A percentile compares a stretch with the other conserved stretches of the same genome.
Conservation (phyloP, 2,888 invertebrate genomes). For the Amphimallon solstitiale region DNA sequence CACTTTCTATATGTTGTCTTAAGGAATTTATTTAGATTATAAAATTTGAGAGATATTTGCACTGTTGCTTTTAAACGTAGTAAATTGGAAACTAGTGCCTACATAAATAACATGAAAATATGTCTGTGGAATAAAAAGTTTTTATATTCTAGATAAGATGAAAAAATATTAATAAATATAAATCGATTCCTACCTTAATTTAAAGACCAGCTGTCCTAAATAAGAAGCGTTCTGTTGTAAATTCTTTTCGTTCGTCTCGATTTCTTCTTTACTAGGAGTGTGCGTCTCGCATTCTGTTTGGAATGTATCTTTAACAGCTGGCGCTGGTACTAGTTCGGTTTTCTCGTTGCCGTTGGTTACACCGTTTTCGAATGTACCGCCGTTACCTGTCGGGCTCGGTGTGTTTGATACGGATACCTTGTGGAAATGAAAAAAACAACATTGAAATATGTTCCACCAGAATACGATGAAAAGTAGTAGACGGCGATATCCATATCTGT, state of each 20-base stretch:
- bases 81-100: too few relatives aligned
- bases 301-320: slow-evolving; percentile 61
- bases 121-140: too few relatives aligned
- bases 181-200: slow-evolving; percentile 71
- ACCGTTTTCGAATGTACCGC: slow-evolving; percentile 58
- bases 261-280: slow-evolving; percentile 67
- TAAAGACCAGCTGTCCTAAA: slow-evolving; percentile 90
- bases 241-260: slow-evolving; percentile 70
- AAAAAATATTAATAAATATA: too few relatives aligned
- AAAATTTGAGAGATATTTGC: too few relatives aligned
- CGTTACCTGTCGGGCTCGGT: slow-evolving; percentile 59
- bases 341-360: slow-evolving; percentile 52
- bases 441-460: too few relatives aligned
- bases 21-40: too few relatives aligned
- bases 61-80: too few relatives aligned
- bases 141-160: too few relatives aligned
- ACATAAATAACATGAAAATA: too few relatives aligned
- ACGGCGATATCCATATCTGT: too few relatives aligned
- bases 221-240: slow-evolving; percentile 71
- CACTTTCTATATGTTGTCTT: too few relatives aligned
- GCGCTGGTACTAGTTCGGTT: slow-evolving; percentile 53
- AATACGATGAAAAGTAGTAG: too few relatives aligned
- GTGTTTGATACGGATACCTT: slow-evolving; percentile 61
- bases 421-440: slow-evolving; percentile 13
- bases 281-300: slow-evolving; percentile 64